Evolutionary conservation across 1,140 invertebrate species (phyloP).

Genomic region (Arion vulgaris): DNA sequence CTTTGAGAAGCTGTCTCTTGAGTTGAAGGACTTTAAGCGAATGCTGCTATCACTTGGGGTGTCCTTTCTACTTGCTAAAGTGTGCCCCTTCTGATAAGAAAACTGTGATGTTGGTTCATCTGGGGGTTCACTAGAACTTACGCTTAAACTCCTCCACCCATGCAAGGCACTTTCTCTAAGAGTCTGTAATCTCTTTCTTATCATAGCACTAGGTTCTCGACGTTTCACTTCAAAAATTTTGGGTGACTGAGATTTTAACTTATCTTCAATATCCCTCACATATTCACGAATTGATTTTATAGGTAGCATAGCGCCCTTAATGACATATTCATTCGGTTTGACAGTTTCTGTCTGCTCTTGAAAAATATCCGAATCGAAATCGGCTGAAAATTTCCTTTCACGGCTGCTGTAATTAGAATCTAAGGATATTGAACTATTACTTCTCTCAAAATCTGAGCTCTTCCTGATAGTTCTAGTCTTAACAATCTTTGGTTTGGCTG

Average conservation of each 20-base stretch:
- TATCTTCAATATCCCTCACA: conserved; percentile 59
- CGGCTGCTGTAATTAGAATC: conserved; percentile 57
- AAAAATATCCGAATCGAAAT: conserved; percentile 55
- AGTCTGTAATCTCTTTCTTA: conserved; percentile 55
- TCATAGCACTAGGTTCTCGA: conserved; percentile 55
- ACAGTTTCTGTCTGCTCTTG: conserved; percentile 21
- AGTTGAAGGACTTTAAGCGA: background rate
- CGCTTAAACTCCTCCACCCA: conserved; percentile 8
- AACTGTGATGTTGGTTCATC: conserved; percentile 18
- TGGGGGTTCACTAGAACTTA: conserved; percentile 44
- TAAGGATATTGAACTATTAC: conserved; percentile 37
- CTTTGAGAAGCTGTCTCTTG: conserved; percentile 19
- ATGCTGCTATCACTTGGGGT: background rate
- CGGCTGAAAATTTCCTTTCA: conserved; percentile 56
- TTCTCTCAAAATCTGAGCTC: background rate
- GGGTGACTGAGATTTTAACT: conserved; percentile 42
- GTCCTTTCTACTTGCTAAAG: background rate
- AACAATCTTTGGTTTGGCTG: background rate
- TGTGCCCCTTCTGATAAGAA: background rate
- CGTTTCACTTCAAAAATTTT: conserved; percentile 46
- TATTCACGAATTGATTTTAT: conserved; percentile 52
- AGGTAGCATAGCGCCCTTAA: background rate
- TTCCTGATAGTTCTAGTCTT: background rate
- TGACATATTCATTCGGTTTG: conserved; percentile 18
- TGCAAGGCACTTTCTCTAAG: conserved; percentile 47